Conservation (phyloP, 2,797 vertebrate genomes). For the Xenentodon cancila region DNA sequence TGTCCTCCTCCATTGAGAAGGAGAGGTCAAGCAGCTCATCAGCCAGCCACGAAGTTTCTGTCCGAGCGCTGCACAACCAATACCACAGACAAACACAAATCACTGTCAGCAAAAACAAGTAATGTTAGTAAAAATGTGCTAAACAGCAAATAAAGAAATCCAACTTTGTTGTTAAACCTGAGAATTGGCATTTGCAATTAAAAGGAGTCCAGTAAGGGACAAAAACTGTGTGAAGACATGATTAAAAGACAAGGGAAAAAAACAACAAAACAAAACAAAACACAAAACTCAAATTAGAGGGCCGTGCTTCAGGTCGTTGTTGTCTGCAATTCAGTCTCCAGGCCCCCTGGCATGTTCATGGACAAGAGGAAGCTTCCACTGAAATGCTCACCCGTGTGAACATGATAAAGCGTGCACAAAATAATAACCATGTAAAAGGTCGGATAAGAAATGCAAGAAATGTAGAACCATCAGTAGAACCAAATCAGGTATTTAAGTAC, state of each 20-base stretch:
- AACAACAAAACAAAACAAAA: no score
- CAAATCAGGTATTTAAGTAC: no score
- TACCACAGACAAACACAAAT: constrained; percentile 65
- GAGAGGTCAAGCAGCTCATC: constrained; percentile 78
- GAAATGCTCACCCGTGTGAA: no score
- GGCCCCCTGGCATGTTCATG: background rate
- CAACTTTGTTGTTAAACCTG: no score
- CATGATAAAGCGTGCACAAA: no score
- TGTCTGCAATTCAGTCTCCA: background rate
- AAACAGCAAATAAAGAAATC: no score
- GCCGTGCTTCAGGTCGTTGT: background rate
- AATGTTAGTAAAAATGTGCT: constrained; percentile 11
- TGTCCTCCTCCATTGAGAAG: constrained; percentile 78
- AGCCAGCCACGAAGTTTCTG: constrained; percentile 65
- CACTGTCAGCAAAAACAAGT: constrained; percentile 39
- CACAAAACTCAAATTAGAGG: background rate
- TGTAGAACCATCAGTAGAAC: no score
- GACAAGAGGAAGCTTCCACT: no score
- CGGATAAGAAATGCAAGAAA: no score
- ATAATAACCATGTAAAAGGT: no score
- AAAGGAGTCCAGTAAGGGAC: background rate
- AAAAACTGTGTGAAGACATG: background rate
- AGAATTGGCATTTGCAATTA: no score
- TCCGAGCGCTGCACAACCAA: constrained; percentile 63
- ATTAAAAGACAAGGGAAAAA: background rate